Evolutionary conservation across 2,113 vertebrate genomes (phyloP).

Genomic region (Urocolius indicus): DNA sequence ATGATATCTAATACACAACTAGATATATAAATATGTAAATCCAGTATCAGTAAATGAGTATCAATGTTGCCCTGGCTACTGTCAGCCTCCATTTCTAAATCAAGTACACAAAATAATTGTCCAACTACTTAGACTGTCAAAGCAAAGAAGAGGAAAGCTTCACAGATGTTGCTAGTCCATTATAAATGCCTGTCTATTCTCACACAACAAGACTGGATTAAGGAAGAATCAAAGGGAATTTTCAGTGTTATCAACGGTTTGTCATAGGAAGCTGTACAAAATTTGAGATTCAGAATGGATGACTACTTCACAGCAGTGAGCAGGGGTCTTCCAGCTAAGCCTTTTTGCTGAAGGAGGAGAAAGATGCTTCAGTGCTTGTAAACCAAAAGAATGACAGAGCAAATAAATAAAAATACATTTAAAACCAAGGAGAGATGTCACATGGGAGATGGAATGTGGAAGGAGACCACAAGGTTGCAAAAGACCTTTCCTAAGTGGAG

Average conservation of each 20-base stretch:
- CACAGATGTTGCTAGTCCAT: background rate
- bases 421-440: background rate
- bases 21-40: background rate
- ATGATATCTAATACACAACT: background rate
- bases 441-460: background rate
- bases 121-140: background rate
- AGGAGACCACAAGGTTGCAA: background rate
- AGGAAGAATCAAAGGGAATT: background rate
- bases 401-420: background rate
- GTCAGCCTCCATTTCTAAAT: background rate
- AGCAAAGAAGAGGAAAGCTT: background rate
- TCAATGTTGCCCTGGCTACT: background rate
- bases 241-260: background rate
- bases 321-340: background rate
- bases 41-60: background rate
- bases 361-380: background rate
- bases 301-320: background rate
- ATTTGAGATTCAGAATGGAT: background rate
- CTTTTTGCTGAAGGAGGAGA: background rate
- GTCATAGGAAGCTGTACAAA: background rate
- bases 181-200: background rate
- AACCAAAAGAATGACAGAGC: background rate
- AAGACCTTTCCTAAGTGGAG: background rate
- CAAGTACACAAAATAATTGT: background rate
- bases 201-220: background rate